Evolutionary conservation across 2,113 vertebrate species (phyloP), one percentile per base, ranked within the genome.

Genomic region (Malaclemys terrapin): DNA sequence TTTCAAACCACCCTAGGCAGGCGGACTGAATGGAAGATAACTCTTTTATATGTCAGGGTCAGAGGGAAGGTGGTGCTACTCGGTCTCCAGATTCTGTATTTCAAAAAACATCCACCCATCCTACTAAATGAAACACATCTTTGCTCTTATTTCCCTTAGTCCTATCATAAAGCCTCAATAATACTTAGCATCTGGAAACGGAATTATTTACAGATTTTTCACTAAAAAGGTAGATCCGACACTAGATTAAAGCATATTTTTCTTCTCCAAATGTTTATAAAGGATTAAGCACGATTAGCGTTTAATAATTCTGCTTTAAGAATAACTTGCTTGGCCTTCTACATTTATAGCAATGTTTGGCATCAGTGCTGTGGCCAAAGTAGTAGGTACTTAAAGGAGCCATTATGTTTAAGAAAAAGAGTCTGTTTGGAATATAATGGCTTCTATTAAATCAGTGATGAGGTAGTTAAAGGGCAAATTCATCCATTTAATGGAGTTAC

Each of bases 171-270:
- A 97, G 91, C 81, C 79, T 93, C 95, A 87, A 88, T 97, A 98
- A 97, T 92, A 89, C 95, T 86, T 95, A 72, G 91, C 96, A 97
- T 98, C 97, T 97, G 96, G 96, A 96, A 95, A 96, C 89, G 72
- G 92, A 97, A 95, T 96, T 96, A 96, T 96, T 97, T 93, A 94
- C 96, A 96, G 95, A 96, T 94, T 96, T 92, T 96, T 95, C 94
- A 93, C 93, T 81, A 92, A 94, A 98, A 96, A 96, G 96, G 94
- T 50, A 95, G 96, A 92, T 49, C 56, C 94, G 94, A 97, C 94
- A 92, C 75, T 89, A 97, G 96, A 97, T 97, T 97, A 97, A 97
- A 97, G 97, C 97, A 97, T 97, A 97, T 92, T 97, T 98, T 95
- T 93, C 89, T 79, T 94, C 69, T 83, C 59, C 89, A 91, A 95